phyloP scores from a whole-genome alignment of 2,113 vertebrate species.

The Ranitomeya imitator region DNA sequence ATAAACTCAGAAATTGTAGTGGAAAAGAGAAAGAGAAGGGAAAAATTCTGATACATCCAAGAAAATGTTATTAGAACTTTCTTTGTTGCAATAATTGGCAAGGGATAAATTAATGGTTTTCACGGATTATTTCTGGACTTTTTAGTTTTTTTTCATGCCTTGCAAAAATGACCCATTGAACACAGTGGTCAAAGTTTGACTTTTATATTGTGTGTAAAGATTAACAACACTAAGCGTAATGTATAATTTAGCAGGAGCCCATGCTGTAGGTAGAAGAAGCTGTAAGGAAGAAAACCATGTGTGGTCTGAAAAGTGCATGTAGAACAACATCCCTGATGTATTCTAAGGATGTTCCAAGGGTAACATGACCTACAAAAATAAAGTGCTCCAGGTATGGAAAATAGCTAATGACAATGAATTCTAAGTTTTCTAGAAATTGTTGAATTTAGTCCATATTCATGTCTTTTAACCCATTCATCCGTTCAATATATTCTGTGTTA shows the following conservation, averaged over 20 bases:
- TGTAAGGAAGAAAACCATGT: constrained; percentile 12
- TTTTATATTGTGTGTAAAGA: not conserved
- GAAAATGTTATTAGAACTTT: not conserved
- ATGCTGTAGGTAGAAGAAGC: constrained; percentile 30
- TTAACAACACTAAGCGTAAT: constrained; percentile 9
- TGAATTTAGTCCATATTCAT: not conserved
- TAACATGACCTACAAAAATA: constrained; percentile 37
- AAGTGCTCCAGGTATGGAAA: constrained; percentile 19
- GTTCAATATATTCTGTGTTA: not conserved
- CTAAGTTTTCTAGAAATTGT: not conserved
- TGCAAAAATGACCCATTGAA: not conserved
- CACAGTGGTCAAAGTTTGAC: constrained; percentile 4
- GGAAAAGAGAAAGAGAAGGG: not conserved
- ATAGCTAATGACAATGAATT: not conserved
- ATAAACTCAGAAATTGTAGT: not conserved
- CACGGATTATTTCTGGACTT: not conserved
- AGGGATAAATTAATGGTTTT: not conserved
- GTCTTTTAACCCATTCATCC: constrained; percentile 2
- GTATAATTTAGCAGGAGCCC: not conserved
- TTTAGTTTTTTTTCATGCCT: not conserved
- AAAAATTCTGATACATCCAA: not conserved
- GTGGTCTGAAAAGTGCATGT: constrained; percentile 23
- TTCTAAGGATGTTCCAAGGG: constrained; percentile 35
- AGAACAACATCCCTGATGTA: constrained; percentile 34
- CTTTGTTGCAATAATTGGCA: not conserved